Conservation (phyloP, 2,888 invertebrate species). For the Eustalomyia histrio region DNA sequence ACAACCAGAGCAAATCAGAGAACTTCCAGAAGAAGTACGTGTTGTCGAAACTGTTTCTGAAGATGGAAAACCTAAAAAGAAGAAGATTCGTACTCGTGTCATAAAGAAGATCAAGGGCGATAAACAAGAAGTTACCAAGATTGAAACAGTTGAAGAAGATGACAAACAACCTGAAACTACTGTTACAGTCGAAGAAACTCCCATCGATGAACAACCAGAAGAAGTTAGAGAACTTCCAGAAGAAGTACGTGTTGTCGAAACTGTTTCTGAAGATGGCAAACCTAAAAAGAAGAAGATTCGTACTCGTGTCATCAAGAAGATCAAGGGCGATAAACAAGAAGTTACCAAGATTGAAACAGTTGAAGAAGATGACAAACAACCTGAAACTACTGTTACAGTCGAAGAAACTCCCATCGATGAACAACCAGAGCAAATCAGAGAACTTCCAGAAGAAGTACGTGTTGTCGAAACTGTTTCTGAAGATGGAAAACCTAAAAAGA, state of each 20-base stretch:
- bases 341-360: conserved; percentile 21
- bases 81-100: conserved; percentile 17
- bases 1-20: no score
- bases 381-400: conserved; percentile 20
- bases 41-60: conserved; percentile 1
- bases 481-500: conserved; percentile 15
- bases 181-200: conserved; percentile 6
- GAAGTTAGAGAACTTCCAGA: conserved; percentile 4
- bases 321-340: conserved; percentile 24
- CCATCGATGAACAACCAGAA: conserved; percentile 1
- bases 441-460: conserved; percentile 11
- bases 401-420: conserved; percentile 2
- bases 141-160: conserved; percentile 28
- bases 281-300: conserved; percentile 20
- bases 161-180: conserved; percentile 26
- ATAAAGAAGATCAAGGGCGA: conserved; percentile 24
- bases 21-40: no score
- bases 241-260: conserved; percentile 10
- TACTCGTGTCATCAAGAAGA: conserved; percentile 14
- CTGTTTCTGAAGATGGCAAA: conserved; percentile 3
- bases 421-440: conserved; percentile 6
- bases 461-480: conserved; percentile 10
- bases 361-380: conserved; percentile 19
- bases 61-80: conserved; percentile 19
- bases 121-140: conserved; percentile 25